These are phyloP conservation scores for Malaclemys terrapin DNA, from an alignment of 2,113 vertebrate genomes.

Conservation along the genomic window DNA sequence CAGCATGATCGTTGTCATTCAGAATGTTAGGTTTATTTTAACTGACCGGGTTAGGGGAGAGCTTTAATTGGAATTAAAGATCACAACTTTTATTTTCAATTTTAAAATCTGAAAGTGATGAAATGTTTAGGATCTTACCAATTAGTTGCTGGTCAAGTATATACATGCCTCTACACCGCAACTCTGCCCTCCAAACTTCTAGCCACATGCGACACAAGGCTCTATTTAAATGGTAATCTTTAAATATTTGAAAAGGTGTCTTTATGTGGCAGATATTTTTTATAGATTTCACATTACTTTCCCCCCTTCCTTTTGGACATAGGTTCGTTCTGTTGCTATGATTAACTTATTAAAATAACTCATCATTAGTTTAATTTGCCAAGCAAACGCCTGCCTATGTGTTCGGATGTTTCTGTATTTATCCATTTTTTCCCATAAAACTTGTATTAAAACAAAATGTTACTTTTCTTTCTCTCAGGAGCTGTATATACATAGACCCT, in stretches of 20 bases:
- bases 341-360: constrained; percentile 70
- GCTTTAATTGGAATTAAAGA: neutral
- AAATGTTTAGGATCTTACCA: neutral
- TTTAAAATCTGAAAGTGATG: neutral
- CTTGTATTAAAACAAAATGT: constrained; percentile 88
- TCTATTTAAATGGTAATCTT: neutral
- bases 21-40: neutral
- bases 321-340: constrained; percentile 34
- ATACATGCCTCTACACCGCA: neutral
- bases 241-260: constrained; percentile 42
- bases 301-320: neutral
- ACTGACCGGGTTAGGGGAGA: neutral
- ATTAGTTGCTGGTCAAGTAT: neutral
- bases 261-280: neutral
- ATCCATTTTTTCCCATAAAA: constrained; percentile 76
- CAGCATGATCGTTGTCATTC: neutral
- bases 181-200: neutral
- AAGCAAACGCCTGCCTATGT: constrained; percentile 61
- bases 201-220: neutral
- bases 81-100: neutral
- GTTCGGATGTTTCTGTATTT: constrained; percentile 76
- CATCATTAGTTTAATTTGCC: constrained; percentile 66
- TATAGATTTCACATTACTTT: neutral
- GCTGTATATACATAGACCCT: constrained; percentile 84
- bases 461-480: constrained; percentile 82